These are phyloP conservation scores for Eueides isabella DNA, from an alignment of 1,140 invertebrate species.

Conservation along the genomic window DNA sequence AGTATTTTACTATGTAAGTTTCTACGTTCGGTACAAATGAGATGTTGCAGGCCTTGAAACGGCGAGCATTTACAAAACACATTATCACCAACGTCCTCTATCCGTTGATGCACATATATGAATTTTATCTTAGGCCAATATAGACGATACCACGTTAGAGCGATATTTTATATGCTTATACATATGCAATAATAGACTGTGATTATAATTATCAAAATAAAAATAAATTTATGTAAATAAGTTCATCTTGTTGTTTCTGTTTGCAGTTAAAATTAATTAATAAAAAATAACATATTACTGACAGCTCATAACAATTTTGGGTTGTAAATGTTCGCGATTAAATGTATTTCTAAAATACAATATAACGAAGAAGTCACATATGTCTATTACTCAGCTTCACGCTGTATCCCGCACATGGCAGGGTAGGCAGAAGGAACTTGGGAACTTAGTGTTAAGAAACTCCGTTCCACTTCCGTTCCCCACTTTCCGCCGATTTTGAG, in stretches of 20 bases:
- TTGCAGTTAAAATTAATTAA: not conserved
- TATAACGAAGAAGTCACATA: no score
- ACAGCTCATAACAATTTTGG: no score
- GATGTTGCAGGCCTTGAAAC: constrained; percentile 70
- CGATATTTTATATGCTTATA: constrained; percentile 6
- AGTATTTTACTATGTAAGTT: constrained; percentile 67
- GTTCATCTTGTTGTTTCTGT: not conserved
- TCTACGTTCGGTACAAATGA: constrained; percentile 67
- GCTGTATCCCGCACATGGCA: no score
- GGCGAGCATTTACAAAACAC: constrained; percentile 59
- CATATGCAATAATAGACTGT: not conserved
- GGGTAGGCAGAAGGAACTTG: no score
- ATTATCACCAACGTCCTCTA: constrained; percentile 45
- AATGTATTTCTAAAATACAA: no score
- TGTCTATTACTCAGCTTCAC: no score
- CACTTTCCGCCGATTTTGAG: no score
- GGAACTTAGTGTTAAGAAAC: no score
- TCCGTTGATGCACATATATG: constrained; percentile 48
- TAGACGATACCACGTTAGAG: not conserved
- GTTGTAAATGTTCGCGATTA: no score
- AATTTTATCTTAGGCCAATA: constrained; percentile 44
- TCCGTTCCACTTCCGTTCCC: no score
- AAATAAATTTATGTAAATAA: constrained; percentile 10
- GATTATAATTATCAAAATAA: not conserved
- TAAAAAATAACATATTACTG: no score